Evolutionary conservation across 2,797 vertebrate genomes (phyloP), one percentile per base, ranked within the genome.

Genomic region (Naso thynnoides): DNA sequence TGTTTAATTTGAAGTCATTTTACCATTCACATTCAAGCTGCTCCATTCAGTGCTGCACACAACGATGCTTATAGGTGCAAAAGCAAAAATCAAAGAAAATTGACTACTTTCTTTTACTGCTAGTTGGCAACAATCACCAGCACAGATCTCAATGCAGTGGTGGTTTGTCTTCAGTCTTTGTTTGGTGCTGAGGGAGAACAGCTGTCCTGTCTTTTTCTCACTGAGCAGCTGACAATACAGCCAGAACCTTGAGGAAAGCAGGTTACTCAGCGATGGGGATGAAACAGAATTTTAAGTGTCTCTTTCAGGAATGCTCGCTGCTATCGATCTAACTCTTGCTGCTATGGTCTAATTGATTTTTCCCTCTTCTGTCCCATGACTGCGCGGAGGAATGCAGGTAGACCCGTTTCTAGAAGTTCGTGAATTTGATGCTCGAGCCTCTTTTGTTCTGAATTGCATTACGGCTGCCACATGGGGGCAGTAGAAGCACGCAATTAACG

Each of bases 401-500:
- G 16, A 41, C 23, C 6, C 41, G 1, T 42, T 45, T 29, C 23
- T 48, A 7, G 21, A 48, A 50, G 4, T 75, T 41, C 8, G 19
- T 10, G 18, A 29, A 6, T 38, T 0, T 36, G 45, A 48, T 21
- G 23, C 29, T 6, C 0, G 0, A 11, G 31, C n/a, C 2, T 38
- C n/a, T 16, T 0, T 24, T 6, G 13, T 6, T 42, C 9, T 53
- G 49, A 23, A 2, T 0, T 2, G 23, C 8, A 18, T n/a, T 0
- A 0, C 41, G 59, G 64, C 33, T 0, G 4, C 64, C 91, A 88
- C 89, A 82, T 0, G 88, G 81, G 82, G 90, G 91, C 90, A 89
- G 89, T 79, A 88, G 72, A 83, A 42, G 42, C 80, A 62, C 82
- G 47, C 71, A 29, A 3, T 53, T 29, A 11, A 33, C 3, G 4